phyloP scores from a whole-genome alignment of 2,888 invertebrate genomes.

The Romanomermis culicivorax region DNA sequence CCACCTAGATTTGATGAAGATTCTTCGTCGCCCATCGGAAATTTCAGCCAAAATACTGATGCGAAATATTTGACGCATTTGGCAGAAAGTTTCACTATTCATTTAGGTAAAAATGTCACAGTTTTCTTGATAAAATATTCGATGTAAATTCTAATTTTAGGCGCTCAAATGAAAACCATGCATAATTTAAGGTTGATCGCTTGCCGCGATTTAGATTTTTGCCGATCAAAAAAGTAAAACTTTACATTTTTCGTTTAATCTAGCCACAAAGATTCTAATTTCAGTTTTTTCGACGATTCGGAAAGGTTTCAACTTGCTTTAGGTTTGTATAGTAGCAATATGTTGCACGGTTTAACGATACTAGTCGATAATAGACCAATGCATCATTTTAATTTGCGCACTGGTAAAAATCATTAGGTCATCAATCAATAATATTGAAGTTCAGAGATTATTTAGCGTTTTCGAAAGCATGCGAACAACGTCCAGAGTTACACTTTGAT shows the following conservation, averaged over 20 bases:
- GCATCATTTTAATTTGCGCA: conserved; percentile 32
- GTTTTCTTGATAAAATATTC: background rate
- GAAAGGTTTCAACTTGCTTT: conserved; percentile 75
- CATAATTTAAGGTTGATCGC: conserved; percentile 83
- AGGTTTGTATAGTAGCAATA: conserved; percentile 62
- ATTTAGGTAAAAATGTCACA: conserved; percentile 41
- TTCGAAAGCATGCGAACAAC: conserved; percentile 47
- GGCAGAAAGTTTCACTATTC: conserved; percentile 92
- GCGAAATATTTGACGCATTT: no score
- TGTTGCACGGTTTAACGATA: conserved; percentile 64
- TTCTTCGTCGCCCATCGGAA: no score
- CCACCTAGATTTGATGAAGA: no score
- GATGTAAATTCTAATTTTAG: conserved; percentile 20
- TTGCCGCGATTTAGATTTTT: conserved; percentile 38
- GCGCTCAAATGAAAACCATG: conserved; percentile 92
- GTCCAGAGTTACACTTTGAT: conserved; percentile 85
- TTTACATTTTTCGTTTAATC: background rate
- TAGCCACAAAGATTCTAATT: background rate
- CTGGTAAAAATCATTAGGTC: conserved; percentile 11
- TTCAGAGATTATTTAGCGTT: conserved; percentile 38
- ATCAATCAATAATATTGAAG: no score
- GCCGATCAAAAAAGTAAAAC: background rate
- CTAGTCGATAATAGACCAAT: conserved; percentile 47
- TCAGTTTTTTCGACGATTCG: conserved; percentile 33
- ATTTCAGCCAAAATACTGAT: no score